A percentile compares a stretch with the other conserved stretches of the same genome.
Evolutionary conservation across 2,113 vertebrate species (phyloP).

Genomic region (Caracal caracal): DNA sequence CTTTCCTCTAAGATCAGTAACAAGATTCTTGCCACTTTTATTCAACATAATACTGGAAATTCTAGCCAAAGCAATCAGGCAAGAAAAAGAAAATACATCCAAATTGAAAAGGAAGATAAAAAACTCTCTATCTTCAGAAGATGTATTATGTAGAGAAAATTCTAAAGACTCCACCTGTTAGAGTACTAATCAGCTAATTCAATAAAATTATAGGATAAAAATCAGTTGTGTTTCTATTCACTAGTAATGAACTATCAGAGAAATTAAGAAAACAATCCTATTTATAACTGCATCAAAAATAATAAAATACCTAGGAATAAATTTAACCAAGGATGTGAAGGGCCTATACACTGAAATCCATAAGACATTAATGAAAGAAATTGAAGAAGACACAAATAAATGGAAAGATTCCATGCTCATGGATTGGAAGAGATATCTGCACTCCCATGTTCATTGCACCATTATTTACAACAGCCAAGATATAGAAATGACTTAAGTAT

Average conservation of each 20-base stretch:
- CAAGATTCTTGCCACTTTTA: not conserved
- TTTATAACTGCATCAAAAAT: not conserved
- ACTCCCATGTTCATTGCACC: not conserved
- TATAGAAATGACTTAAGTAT: not conserved
- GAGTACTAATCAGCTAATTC: not conserved
- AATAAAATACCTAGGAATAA: not conserved
- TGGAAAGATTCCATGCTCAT: not conserved
- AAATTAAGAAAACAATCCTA: not conserved
- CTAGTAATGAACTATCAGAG: not conserved
- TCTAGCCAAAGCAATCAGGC: not conserved
- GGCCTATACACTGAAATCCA: not conserved
- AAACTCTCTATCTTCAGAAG: not conserved
- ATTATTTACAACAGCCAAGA: not conserved
- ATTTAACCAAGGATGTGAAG: not conserved
- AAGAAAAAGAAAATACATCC: not conserved
- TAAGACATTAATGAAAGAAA: not conserved
- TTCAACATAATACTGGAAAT: not conserved
- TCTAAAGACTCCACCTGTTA: not conserved
- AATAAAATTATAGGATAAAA: not conserved
- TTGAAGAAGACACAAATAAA: not conserved
- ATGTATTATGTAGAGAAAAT: not conserved
- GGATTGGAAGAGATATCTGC: not conserved
- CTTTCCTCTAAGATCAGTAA: not conserved
- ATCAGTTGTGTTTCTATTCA: not conserved
- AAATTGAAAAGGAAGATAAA: not conserved